A percentile compares a stretch with the other conserved stretches of the same genome.
Evolutionary conservation across 2,888 invertebrate genomes (phyloP).

Genomic region (Machimus rusticus): DNA sequence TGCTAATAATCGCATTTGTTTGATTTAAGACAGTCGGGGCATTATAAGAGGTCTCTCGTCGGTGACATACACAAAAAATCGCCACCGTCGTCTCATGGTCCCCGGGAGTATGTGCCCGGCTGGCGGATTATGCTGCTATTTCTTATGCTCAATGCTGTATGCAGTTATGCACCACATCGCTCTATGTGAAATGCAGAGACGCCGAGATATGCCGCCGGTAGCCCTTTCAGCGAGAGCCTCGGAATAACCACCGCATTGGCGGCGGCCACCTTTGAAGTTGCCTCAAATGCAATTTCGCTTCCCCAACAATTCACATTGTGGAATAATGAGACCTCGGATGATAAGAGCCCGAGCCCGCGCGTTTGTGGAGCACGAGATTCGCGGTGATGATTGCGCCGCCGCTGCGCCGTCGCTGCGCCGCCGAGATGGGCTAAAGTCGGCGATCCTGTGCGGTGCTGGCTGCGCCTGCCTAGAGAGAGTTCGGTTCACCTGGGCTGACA

Average conservation of each 20-base stretch:
- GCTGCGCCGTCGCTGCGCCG: not conserved
- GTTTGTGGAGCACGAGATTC: constrained; percentile 39
- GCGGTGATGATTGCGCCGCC: constrained; percentile 23
- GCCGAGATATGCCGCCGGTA: constrained; percentile 47
- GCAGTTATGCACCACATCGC: constrained; percentile 21
- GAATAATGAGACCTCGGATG: constrained; percentile 46
- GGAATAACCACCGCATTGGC: constrained; percentile 8
- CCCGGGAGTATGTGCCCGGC: not conserved
- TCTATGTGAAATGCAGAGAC: constrained; percentile 48
- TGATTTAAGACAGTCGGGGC: constrained; percentile 45
- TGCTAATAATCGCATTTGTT: constrained; percentile 49
- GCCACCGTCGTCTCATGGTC: not conserved
- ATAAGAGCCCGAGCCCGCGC: constrained; percentile 38
- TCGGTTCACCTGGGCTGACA: constrained; percentile 33
- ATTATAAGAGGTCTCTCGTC: constrained; percentile 20
- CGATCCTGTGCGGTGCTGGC: not conserved
- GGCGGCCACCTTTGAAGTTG: constrained; percentile 40
- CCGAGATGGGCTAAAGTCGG: not conserved
- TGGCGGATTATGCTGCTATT: constrained; percentile 26
- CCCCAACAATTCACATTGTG: constrained; percentile 47
- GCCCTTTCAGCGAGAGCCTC: constrained; percentile 44
- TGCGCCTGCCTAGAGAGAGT: not conserved
- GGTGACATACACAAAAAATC: not conserved
- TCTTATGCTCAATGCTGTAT: constrained; percentile 15
- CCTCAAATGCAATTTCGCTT: constrained; percentile 42